Base-by-base conservation (phyloP, 2,888 invertebrate genomes). In the Limnephilus auricula region DNA sequence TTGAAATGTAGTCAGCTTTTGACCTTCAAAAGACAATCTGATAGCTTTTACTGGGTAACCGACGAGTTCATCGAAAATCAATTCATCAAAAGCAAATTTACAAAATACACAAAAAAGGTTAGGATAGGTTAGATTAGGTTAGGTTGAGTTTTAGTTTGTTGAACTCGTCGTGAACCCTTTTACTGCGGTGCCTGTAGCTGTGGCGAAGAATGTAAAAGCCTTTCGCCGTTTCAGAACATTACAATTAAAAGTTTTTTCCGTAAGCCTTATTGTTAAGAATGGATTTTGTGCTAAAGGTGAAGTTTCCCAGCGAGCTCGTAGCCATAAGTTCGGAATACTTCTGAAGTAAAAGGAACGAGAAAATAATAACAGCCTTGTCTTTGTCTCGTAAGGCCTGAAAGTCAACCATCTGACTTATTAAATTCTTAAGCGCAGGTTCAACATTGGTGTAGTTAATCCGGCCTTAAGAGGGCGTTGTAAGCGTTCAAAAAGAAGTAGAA, bases 211-310 rank as follows among this genome's bases (percentile, higher is more conserved):
- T n/a, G 65, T n/a, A n/a, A 65, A 65, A 65, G 65, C 65, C 5
- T 65, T 65, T 65, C 65, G 65, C 9, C 65, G 3, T 65, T 25
- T 65, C 65, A 65, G 65, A 65, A n/a, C 25, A 65, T 25, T 65
- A 65, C 65, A 65, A 65, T 65, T 65, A 65, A 65, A 65, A 65
- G 65, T 65, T 65, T 65, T n/a, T 65, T 65, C 50, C 65, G 65
- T n/a, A 65, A 65, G 65, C 65, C 65, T 65, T 65, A n/a, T 65
- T 65, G 25, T 65, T 65, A 65, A 25, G 65, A 65, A 65, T 65
- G 2, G 65, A n/a, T 25, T 65, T n/a, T 65, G 65, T 65, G 65
- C 65, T 65, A 65, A n/a, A 65, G 25, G 65, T 65, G 65, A 65
- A 65, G 65, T 65, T 65, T 65, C 9, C 25, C 65, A 65, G 65